Base-by-base conservation (phyloP, 1,140 invertebrate species). In the Nasonia longicornis region DNA sequence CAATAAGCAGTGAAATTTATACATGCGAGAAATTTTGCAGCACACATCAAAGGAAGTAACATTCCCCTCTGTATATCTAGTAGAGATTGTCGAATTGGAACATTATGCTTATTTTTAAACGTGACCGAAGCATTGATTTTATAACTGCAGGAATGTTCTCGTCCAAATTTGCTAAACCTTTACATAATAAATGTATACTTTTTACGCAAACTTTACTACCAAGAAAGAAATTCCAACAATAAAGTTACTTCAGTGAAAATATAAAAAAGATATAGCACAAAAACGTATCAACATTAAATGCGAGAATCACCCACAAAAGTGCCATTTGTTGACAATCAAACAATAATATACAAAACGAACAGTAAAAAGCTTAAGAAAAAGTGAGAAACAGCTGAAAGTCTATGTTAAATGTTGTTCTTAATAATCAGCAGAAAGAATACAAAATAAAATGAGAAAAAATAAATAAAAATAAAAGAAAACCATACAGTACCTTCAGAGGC, bases 401-500 rank as follows among this genome's bases (percentile, higher is more conserved):
- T 42, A 8, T 10, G 38, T 42, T 42, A 42, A 3, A 48, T 3
- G 14, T 16, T 48, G 45, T 16, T 48, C 2, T 16, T 16, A 16
- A 48, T 48, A 81, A 81, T 73, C 79, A 78, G 74, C 10, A 42
- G 77, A 85, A 80, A 80, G 38, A 67, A 29, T 69, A 69, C 12
- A 71, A 71, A 67, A 29, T 67, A 22, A 10, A 67, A 29, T 77
- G 80, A 83, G 84, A 79, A 80, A 80, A 81, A 82, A 83, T 82
- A 42, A 66, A 79, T 69, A 75, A 77, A 58, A 77, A 42, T 16
- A 71, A 85, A 85, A 75, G 82, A 86, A 81, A 84, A 81, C 77
- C 48, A 82, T 84, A 86, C 84, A 88, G 86, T 91, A 91, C 90
- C 89, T 91, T 90, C 88, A 80, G 86, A 52, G 76, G 83, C 82